A percentile compares a stretch with the other conserved stretches of the same genome.
These are phyloP conservation scores for Etia nguti DNA, from an alignment of 2,113 vertebrate genomes.

Conservation along the genomic window DNA sequence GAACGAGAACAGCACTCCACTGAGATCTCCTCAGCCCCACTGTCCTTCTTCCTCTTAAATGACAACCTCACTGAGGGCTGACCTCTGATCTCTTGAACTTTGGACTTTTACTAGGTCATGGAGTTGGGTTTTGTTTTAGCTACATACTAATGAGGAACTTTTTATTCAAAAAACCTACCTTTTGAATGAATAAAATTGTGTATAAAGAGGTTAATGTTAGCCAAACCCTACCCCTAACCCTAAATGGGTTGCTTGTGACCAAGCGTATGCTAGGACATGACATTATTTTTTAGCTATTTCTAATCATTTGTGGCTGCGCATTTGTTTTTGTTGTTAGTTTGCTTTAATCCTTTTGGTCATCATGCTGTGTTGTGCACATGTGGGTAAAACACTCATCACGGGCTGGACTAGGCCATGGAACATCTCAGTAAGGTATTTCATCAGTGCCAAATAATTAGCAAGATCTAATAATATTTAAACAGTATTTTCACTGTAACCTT, in stretches of 20 bases:
- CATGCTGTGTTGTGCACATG: background rate
- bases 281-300: fast-evolving
- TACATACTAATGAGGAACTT: background rate
- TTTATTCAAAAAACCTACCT: background rate
- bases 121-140: background rate
- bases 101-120: fast-evolving
- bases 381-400: background rate
- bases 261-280: background rate
- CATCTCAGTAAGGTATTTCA: background rate
- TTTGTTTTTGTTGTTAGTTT: background rate
- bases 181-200: background rate
- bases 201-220: background rate
- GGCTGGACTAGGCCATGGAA: fast-evolving
- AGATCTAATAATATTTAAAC: background rate
- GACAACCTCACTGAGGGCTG: background rate
- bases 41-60: slow-evolving; percentile 33
- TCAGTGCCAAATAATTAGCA: background rate
- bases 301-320: fast-evolving
- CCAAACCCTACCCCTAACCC: background rate
- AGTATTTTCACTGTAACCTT: background rate
- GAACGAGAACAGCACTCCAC: slow-evolving; percentile 67
- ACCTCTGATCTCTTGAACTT: fast-evolving
- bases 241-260: background rate
- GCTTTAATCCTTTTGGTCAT: background rate
- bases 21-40: slow-evolving; percentile 26